These are phyloP conservation scores for Pseudomyrmex concolor DNA, from an alignment of 1,140 invertebrate genomes.

Conservation along the genomic window DNA sequence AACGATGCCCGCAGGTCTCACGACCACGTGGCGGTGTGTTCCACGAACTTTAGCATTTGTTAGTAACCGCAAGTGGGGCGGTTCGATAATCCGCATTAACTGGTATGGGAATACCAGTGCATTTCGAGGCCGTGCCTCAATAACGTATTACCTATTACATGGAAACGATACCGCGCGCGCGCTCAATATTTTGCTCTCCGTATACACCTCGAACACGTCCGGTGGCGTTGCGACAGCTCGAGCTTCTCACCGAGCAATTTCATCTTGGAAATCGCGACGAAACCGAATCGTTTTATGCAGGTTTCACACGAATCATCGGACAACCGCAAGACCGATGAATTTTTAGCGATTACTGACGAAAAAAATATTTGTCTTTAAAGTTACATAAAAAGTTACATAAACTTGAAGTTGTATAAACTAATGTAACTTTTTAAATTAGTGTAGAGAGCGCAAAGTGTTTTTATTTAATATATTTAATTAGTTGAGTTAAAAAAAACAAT, in stretches of 20 bases:
- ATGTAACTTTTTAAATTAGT: too few species aligned
- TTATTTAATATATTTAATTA: too few species aligned
- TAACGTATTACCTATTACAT: conserved; percentile 60
- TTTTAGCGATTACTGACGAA: not conserved
- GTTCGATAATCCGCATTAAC: conserved; percentile 53
- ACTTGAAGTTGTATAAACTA: too few species aligned
- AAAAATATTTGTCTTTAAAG: too few species aligned
- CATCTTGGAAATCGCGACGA: conserved; percentile 23
- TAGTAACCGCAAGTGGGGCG: conserved; percentile 33
- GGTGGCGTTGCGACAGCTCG: conserved; percentile 46
- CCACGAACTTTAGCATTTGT: conserved; percentile 62
- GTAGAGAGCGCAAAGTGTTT: too few species aligned
- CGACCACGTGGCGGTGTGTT: conserved; percentile 41
- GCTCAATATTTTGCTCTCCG: conserved; percentile 38
- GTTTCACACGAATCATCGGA: not conserved
- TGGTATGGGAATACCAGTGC: conserved; percentile 49
- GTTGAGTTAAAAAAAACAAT: too few species aligned
- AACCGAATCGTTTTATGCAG: conserved; percentile 21
- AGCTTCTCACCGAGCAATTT: conserved; percentile 39
- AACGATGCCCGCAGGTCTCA: conserved; percentile 48
- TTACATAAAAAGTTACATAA: too few species aligned
- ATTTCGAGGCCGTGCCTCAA: conserved; percentile 54
- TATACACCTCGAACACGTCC: conserved; percentile 51
- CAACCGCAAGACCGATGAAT: not conserved
- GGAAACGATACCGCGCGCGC: conserved; percentile 38